Percentiles rank a stretch among this genome's conserved stretches.
These are phyloP conservation scores for Rhinoptilus africanus DNA, from an alignment of 2,113 vertebrate species.

Conservation along the genomic window DNA sequence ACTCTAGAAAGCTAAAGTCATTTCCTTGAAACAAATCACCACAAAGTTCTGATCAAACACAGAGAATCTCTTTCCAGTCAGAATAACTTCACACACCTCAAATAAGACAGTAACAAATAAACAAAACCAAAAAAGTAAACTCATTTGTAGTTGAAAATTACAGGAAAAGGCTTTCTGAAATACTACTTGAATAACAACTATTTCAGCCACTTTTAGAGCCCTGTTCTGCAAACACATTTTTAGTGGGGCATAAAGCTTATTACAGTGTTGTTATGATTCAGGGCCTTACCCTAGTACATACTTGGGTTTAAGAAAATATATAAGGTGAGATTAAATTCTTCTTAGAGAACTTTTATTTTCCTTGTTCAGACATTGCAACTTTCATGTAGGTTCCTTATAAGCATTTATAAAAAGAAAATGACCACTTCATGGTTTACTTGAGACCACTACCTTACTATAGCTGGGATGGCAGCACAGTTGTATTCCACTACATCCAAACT, in stretches of 20 bases:
- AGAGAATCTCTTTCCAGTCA: neutral
- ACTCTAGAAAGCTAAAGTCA: constrained; percentile 16
- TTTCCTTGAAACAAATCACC: constrained; percentile 14
- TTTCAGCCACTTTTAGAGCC: neutral
- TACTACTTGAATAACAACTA: neutral
- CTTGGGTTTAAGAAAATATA: neutral
- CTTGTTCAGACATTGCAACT: neutral
- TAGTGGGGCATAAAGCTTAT: neutral
- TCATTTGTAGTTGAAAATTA: neutral
- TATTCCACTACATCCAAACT: neutral
- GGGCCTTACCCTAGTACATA: neutral
- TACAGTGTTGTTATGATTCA: neutral
- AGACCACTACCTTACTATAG: neutral
- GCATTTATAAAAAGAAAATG: neutral
- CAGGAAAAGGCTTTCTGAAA: neutral
- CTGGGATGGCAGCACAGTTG: neutral
- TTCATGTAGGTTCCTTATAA: neutral
- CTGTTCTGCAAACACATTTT: neutral
- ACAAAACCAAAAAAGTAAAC: neutral
- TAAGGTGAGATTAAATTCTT: neutral
- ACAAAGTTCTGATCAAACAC: neutral
- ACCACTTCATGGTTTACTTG: neutral
- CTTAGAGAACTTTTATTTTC: neutral
- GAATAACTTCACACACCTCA: neutral
- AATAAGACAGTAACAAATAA: neutral